phyloP scores from a whole-genome alignment of 2,888 invertebrate species.

The Xanthia togata region DNA sequence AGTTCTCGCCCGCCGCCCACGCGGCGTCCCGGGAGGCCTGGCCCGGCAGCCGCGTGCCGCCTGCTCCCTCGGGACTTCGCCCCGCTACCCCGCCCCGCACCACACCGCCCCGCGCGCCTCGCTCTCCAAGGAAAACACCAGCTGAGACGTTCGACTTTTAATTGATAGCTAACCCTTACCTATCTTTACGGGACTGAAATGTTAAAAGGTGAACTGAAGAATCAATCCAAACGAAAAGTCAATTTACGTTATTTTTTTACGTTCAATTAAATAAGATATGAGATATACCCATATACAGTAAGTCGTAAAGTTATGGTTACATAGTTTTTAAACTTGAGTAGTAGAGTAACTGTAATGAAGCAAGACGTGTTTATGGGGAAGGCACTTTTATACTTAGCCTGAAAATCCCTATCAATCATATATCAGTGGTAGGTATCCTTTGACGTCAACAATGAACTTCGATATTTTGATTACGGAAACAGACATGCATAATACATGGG shows the following conservation, averaged over 20 bases:
- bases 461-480: conserved; percentile 47
- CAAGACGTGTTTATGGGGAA: not conserved
- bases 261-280: not conserved
- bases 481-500: conserved; percentile 52
- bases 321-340: not conserved
- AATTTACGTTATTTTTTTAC: not conserved
- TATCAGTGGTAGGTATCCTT: not conserved
- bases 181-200: conserved; percentile 38
- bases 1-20: conserved; percentile 88
- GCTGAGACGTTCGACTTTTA: conserved; percentile 86
- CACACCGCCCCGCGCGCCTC: conserved; percentile 62
- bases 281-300: not conserved
- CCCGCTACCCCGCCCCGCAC: conserved; percentile 69
- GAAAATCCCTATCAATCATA: not conserved
- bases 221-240: not conserved
- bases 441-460: conserved; percentile 23
- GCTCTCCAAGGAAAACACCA: conserved; percentile 84
- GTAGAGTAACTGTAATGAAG: not conserved
- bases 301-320: not conserved
- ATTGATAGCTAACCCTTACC: conserved; percentile 78
- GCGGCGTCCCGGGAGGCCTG: conserved; percentile 84
- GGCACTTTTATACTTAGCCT: not conserved
- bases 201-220: conserved; percentile 21
- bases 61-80: conserved; percentile 84
- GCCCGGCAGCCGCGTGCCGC: conserved; percentile 87